Evolutionary conservation across 2,888 invertebrate genomes (phyloP).

Genomic region (Panopea generosa): DNA sequence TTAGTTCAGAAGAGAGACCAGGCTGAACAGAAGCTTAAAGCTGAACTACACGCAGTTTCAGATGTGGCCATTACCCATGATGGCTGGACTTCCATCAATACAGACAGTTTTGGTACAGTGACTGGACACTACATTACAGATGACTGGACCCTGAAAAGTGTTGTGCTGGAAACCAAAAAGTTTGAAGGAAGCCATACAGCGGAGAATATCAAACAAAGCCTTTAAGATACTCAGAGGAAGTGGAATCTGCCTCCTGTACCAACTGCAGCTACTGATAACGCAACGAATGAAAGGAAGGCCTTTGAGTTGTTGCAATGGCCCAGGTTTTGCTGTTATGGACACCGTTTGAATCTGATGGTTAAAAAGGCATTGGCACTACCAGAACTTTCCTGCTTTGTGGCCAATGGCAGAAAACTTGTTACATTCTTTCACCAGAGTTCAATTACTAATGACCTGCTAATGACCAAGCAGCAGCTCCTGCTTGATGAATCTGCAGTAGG

Average conservation of each 20-base stretch:
- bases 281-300: slow-evolving; percentile 31
- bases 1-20: too few relatives aligned
- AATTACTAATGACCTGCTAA: slow-evolving; percentile 24
- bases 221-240: background rate
- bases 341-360: slow-evolving; percentile 50
- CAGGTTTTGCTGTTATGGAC: slow-evolving; percentile 57
- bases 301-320: slow-evolving; percentile 36
- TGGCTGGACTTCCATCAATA: too few relatives aligned
- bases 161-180: too few relatives aligned
- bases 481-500: slow-evolving; percentile 7
- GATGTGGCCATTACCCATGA: too few relatives aligned
- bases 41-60: too few relatives aligned
- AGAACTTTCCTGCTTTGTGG: too few relatives aligned
- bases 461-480: slow-evolving; percentile 19
- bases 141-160: too few relatives aligned
- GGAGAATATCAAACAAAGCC: too few relatives aligned
- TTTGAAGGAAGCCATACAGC: too few relatives aligned
- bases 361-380: slow-evolving; percentile 33
- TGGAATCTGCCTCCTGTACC: background rate
- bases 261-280: slow-evolving; percentile 18
- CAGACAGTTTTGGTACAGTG: too few relatives aligned
- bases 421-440: slow-evolving; percentile 36
- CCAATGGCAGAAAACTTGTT: slow-evolving; percentile 34
- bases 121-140: too few relatives aligned
- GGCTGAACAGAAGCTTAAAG: too few relatives aligned